Evolutionary conservation across 2,113 vertebrate species (phyloP), one percentile per base, ranked within the genome.

Genomic region (Scortum barcoo): DNA sequence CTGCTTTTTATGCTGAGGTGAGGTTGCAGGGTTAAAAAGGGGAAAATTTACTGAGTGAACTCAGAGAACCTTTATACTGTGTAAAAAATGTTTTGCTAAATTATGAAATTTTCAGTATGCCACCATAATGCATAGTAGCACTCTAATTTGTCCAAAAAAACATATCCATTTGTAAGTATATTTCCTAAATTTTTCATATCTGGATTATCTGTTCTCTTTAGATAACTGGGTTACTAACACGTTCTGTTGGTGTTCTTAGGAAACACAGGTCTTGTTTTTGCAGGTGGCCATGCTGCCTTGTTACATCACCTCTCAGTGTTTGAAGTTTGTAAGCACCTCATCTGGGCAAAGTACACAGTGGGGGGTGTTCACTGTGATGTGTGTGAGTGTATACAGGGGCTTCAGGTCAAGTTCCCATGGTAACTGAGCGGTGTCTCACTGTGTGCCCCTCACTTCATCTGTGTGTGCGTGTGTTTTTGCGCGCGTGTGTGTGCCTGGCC

Each of bases 351-450:
- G 86, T 91, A 80, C 88, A 89, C 81, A 80, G 61, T 60, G 26
- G 74, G 70, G 71, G 72, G 65, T 48, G 72, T 51, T 85, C 63
- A 76, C 62, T n/a, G 40, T 60, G 76, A 80, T 70, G 77, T 48
- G 16, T 51, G 30, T 60, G 66, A 54, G 38, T 58, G 81, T 81
- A 60, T 66, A 69, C 66, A 57, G 81, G 76, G 79, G 80, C 84
- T 87, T 85, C 53, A 42, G 90, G 62, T 85, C 72, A 90, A 58
- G 92, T 93, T 92, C 68, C 91, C 86, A 92, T 94, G 86, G 90
- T 69, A 89, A 93, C 91, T 42, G 77, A 81, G 77, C 56, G 62
- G 73, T 71, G 50, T 89, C 79, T 89, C 19, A 61, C 51, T 57
- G 60, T 84, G 81, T 81, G 76, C 77, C 68, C 57, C 78, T 33